A percentile compares a stretch with the other conserved stretches of the same genome.
These are phyloP conservation scores for Drosophila birchii DNA, from an alignment of 2,888 invertebrate species.

Conservation along the genomic window DNA sequence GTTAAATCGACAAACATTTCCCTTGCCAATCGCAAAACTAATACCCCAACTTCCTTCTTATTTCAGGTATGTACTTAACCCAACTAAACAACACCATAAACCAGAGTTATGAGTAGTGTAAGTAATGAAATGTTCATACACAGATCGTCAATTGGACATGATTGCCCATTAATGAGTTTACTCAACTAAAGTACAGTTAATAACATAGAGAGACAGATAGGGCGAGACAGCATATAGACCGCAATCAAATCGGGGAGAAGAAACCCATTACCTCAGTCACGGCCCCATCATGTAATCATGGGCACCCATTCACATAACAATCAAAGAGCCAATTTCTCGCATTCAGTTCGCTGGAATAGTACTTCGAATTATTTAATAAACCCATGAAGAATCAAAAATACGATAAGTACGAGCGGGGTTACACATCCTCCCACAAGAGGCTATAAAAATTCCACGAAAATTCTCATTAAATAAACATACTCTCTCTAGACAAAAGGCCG, in stretches of 20 bases:
- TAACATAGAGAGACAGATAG: conserved; percentile 11
- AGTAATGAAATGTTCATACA: conserved; percentile 42
- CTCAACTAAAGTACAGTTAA: conserved; percentile 27
- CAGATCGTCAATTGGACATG: conserved; percentile 35
- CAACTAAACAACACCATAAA: conserved; percentile 10
- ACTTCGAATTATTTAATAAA: conserved; percentile 75
- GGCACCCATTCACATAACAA: conserved; percentile 51
- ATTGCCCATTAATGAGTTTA: conserved; percentile 42
- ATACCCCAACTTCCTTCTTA: conserved; percentile 17
- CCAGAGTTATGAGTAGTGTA: conserved; percentile 29
- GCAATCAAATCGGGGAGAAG: conserved; percentile 38
- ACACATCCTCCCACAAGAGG: conserved; percentile 38
- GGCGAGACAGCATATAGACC: conserved; percentile 7
- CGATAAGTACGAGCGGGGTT: conserved; percentile 57
- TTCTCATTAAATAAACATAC: conserved; percentile 70
- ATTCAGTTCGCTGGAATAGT: conserved; percentile 61
- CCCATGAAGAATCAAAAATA: conserved; percentile 79
- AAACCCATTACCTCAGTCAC: conserved; percentile 37
- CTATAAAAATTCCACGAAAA: conserved; percentile 67
- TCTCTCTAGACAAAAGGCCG: conserved; percentile 36
- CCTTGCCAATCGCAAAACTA: conserved; percentile 23
- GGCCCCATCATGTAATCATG: conserved; percentile 39
- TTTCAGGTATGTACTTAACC: conserved; percentile 62
- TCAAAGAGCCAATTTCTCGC: conserved; percentile 62
- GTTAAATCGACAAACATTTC: conserved; percentile 7